A percentile compares a stretch with the other conserved stretches of the same genome.
These are phyloP conservation scores for Halictus ligatus DNA, from an alignment of 2,888 invertebrate species.

Conservation along the genomic window DNA sequence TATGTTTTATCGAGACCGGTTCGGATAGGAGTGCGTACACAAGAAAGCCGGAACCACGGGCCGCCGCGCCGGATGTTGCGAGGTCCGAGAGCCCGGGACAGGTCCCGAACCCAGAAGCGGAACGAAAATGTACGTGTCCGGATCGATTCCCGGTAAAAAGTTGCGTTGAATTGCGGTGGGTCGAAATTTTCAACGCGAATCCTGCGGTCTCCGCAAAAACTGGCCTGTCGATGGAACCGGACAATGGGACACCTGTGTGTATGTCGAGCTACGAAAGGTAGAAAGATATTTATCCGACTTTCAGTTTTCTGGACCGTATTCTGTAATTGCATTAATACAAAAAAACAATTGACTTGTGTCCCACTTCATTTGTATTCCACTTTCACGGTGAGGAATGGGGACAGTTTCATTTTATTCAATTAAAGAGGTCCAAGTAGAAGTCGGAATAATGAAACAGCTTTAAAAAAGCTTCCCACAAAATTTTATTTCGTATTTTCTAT, in stretches of 20 bases:
- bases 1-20: slow-evolving; percentile 47
- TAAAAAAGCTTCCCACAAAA: no score
- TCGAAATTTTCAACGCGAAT: slow-evolving; percentile 30
- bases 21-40: slow-evolving; percentile 27
- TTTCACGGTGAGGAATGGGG: background rate
- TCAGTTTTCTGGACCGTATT: background rate
- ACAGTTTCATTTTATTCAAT: background rate
- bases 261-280: background rate
- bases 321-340: background rate
- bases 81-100: slow-evolving; percentile 67
- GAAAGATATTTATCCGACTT: background rate
- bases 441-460: background rate
- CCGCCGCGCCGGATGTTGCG: slow-evolving; percentile 80
- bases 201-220: slow-evolving; percentile 19
- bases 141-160: background rate
- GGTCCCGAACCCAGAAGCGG: slow-evolving; percentile 72
- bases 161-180: slow-evolving; percentile 1
- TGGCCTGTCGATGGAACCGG: background rate
- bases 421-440: background rate
- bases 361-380: background rate
- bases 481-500: no score
- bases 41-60: slow-evolving; percentile 82
- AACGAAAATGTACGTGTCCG: slow-evolving; percentile 67
- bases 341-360: background rate
- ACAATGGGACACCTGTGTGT: background rate